Base-by-base conservation (phyloP, 1,140 invertebrate genomes). In the Trachymyrmex cornetzi region DNA sequence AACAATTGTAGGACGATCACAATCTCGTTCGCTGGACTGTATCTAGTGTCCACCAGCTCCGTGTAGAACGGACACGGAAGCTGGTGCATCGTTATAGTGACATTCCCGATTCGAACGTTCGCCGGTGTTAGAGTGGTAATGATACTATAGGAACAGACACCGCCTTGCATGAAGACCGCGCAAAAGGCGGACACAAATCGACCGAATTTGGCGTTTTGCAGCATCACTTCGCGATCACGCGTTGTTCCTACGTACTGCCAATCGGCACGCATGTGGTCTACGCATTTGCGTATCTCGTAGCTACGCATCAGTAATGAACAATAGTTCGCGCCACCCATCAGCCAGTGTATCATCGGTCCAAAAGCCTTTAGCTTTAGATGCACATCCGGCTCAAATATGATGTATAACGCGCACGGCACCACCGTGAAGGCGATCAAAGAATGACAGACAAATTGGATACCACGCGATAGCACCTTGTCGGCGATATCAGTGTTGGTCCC, bases 271-370 rank as follows among this genome's bases (percentile, higher is more conserved):
- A 91, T 50, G 3, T 88, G 64, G 11, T 87, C 11, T 27, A 92
- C 57, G 34, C 91, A 91, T 0, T 57, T 27, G 12, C 75, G 82
- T 61, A 94, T 93, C 3, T 93, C 87, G 0, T 61, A 44, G 16
- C 72, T 77, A 7, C 72, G 81, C 2, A 69, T 22, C 3, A 92
- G 50, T 0, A 94, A 66, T 4, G 77, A 92, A 7, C 80, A 91
- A 14, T 94, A 94, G 50, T 94, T 94, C 14, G 89, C 7, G 7
- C 93, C 91, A 2, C 90, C 89, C 91, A 94, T 94, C 11, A 93
- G 1, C 77, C 88, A 90, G 44, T 93, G 93, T 44, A 91, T 93
- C 85, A 93, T 84, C 0, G 93, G 91, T 9, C 93, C 93, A 5
- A 91, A 90, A 0, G 92, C 82, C 24, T 93, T 93, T 38, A 94